Evolutionary conservation across 2,888 invertebrate genomes (phyloP), one percentile per base, ranked within the genome.

Genomic region (Dryadula phaetusa): DNA sequence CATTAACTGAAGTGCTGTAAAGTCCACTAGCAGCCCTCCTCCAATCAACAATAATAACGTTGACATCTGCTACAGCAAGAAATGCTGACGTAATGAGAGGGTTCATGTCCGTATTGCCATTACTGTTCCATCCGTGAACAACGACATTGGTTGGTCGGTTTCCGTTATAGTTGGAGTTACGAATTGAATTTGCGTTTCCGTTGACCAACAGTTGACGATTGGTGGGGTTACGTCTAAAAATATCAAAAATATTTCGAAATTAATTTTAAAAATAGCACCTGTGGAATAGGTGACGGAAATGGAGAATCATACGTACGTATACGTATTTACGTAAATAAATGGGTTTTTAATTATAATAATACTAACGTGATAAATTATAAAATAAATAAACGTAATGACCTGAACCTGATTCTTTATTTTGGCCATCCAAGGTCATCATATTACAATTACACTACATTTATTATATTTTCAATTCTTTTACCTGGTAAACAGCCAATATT

Each of bases 11-110:
- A 0, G 75, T 74, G 12, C 47, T 67, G 70, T 88, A 87, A 22
- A 62, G 34, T 2, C 74, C 56, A 63, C 76, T 80, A 7, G 87
- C 86, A 0, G 82, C 74, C 3, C 67, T 52, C 0, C 79, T 73
- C 88, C 88, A 88, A 70, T 88, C 88, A 0, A 88, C 79, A 5
- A 88, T 85, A 34, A 88, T 87, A 1, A 88, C 86, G 63, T 88
- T 88, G 25, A 72, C 72, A 46, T 78, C 76, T 16, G 67, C 71
- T 1, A 76, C 76, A 0, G 73, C 74, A 22, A 87, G 72, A 70
- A 79, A 81, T 6, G 84, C 85, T 72, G 79, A 66, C 3, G 76
- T 79, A 14, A 84, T 76, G 25, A 75, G 56, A 3, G 73, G 74
- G 65, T 81, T 82, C 49, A 80, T 70, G 2, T 64, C 66, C 2